Evolutionary conservation across 2,113 vertebrate genomes (phyloP), one percentile per base, ranked within the genome.

Genomic region (Anoplopoma fimbria): DNA sequence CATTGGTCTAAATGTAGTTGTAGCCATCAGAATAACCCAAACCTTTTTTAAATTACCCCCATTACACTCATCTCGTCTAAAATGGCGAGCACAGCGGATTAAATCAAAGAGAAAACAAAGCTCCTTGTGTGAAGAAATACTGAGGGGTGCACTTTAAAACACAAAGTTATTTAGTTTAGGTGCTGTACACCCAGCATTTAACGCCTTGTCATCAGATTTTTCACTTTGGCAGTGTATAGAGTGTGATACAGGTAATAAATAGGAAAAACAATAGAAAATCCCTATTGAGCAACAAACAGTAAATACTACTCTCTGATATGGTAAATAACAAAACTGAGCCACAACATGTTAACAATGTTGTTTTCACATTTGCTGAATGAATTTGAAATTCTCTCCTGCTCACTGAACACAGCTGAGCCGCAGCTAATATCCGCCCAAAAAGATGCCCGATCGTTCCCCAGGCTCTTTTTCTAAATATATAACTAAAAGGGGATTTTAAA

Each of bases 1-100:
- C 64, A 67, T 38, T 63, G 42, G 51, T 84, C 36, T 64, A 75
- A 88, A 84, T 82, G 62, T 53, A 67, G 63, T 75, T 77, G n/a
- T 55, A 36, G 70, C 47, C 62, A 76, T 85, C 60, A 77, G 63
- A 53, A 81, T 76, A 51, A 31, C 64, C n/a, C 40, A 45, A 75
- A 84, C 63, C 38, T 53, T 51, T 74, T 79, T 45, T 23, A 79
- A 79, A 87, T 70, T 4, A 83, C 45, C 38, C 38, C 57, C 64
- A 81, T 78, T 73, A 77, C 55, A 49, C 6, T 19, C 3, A 4
- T 57, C 29, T 60, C 53, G 65, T 62, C 60, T 60, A 19, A 65
- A 79, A 78, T 53, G 69, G 69, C 38, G 17, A 15, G 8, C 42
- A 74, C 25, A 65, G 62, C 34, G 69, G 64, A 73, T 76, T n/a